Conservation (phyloP, 2,113 vertebrate genomes). For the Stomatorhinus ivindoensis region DNA sequence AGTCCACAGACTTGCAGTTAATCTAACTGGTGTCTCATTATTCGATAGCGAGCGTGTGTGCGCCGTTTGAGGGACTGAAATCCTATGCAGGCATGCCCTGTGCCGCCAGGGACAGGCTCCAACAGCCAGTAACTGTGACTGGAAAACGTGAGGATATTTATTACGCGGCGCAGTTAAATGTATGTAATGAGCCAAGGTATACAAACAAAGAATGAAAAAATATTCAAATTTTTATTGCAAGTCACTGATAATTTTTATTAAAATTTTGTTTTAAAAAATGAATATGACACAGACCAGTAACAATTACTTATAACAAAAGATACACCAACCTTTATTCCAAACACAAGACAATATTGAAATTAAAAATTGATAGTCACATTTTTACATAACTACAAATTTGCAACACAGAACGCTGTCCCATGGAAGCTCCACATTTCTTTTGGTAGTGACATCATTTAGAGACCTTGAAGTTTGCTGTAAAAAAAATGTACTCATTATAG, state of each 20-base stretch:
- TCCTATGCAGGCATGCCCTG: background rate
- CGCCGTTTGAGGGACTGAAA: background rate
- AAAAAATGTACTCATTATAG: slow-evolving; percentile 17
- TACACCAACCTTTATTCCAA: background rate
- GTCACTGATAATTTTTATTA: background rate
- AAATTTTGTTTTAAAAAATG: background rate
- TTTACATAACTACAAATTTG: slow-evolving; percentile 24
- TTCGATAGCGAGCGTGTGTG: background rate
- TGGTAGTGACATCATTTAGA: slow-evolving; percentile 35
- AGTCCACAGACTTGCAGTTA: background rate
- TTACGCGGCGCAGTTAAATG: background rate
- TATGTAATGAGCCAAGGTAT: background rate
- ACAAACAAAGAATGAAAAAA: background rate
- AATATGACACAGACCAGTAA: background rate
- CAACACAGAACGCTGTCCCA: background rate
- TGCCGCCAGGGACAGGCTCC: background rate
- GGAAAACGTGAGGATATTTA: background rate
- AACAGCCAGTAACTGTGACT: background rate
- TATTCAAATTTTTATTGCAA: background rate
- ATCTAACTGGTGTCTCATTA: background rate
- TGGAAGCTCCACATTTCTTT: background rate
- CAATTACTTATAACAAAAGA: background rate
- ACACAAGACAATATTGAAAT: background rate
- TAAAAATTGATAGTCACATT: slow-evolving; percentile 6
- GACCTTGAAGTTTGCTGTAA: slow-evolving; percentile 61